These are phyloP conservation scores for Amblyraja radiata DNA, from an alignment of 2,797 vertebrate species.

Conservation along the genomic window DNA sequence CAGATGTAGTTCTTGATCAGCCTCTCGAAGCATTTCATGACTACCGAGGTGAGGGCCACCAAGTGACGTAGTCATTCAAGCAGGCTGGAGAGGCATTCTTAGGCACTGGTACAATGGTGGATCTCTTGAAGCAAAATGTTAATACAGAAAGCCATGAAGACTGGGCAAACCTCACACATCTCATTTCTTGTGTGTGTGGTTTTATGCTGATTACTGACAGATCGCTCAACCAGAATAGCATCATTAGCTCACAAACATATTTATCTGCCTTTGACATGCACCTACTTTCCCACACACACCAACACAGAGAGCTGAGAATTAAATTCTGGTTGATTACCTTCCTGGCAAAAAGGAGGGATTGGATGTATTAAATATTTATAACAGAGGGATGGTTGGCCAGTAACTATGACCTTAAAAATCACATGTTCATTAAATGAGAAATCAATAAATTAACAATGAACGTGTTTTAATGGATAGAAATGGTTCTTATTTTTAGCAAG, in stretches of 20 bases:
- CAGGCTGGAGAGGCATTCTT: no score
- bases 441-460: background rate
- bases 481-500: no score
- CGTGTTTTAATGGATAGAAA: background rate
- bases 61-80: no score
- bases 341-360: background rate
- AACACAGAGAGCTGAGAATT: background rate
- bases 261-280: background rate
- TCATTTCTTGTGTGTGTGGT: background rate
- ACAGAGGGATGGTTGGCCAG: no score
- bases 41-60: no score
- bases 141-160: background rate
- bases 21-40: no score
- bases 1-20: no score
- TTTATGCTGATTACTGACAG: background rate
- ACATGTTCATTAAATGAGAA: background rate
- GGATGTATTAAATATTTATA: background rate
- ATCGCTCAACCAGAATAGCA: background rate
- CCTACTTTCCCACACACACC: background rate
- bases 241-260: background rate
- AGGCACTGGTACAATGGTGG: no score
- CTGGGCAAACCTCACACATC: background rate
- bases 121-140: background rate
- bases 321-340: background rate
- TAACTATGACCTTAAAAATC: background rate